Percentiles rank a stretch among this genome's conserved stretches.
These are phyloP conservation scores for Drosophila pseudoobscura DNA, from an alignment of 1,140 invertebrate genomes.

Conservation along the genomic window DNA sequence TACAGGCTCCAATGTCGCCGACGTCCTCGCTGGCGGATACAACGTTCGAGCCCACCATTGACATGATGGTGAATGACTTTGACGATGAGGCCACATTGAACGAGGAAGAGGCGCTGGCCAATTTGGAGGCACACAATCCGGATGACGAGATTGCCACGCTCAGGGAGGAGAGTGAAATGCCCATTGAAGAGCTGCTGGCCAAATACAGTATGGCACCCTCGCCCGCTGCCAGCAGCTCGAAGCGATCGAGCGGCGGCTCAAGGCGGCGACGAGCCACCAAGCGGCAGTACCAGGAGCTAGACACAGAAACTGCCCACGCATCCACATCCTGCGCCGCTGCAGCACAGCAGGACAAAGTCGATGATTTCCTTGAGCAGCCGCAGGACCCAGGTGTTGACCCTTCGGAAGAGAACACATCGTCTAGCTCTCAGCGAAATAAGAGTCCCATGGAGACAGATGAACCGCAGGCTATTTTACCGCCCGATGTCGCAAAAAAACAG, in stretches of 20 bases:
- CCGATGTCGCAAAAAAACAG: slow-evolving; percentile 55
- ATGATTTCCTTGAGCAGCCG: neutral
- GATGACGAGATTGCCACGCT: slow-evolving; percentile 94
- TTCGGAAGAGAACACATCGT: slow-evolving; percentile 3
- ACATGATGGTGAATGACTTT: slow-evolving; percentile 98
- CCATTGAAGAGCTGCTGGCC: slow-evolving; percentile 94
- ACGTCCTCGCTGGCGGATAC: slow-evolving; percentile 64
- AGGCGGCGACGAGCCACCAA: slow-evolving; percentile 42
- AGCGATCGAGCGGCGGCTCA: slow-evolving; percentile 22
- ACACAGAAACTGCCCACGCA: slow-evolving; percentile 12
- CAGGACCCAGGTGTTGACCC: neutral
- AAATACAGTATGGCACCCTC: slow-evolving; percentile 58
- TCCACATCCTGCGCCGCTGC: slow-evolving; percentile 3
- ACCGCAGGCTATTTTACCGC: neutral
- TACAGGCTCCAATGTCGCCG: slow-evolving; percentile 58
- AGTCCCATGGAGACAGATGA: slow-evolving; percentile 17
- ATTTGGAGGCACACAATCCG: slow-evolving; percentile 90
- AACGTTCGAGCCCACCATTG: slow-evolving; percentile 88
- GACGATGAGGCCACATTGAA: slow-evolving; percentile 98
- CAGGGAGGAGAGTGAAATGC: slow-evolving; percentile 95
- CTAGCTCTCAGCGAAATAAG: neutral
- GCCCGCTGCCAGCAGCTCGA: slow-evolving; percentile 24
- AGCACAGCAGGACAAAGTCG: slow-evolving; percentile 6
- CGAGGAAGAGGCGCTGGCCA: slow-evolving; percentile 97
- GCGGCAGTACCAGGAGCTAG: slow-evolving; percentile 37